phyloP scores from a whole-genome alignment of 2,797 vertebrate genomes.

The Rhabdomys pumilio region DNA sequence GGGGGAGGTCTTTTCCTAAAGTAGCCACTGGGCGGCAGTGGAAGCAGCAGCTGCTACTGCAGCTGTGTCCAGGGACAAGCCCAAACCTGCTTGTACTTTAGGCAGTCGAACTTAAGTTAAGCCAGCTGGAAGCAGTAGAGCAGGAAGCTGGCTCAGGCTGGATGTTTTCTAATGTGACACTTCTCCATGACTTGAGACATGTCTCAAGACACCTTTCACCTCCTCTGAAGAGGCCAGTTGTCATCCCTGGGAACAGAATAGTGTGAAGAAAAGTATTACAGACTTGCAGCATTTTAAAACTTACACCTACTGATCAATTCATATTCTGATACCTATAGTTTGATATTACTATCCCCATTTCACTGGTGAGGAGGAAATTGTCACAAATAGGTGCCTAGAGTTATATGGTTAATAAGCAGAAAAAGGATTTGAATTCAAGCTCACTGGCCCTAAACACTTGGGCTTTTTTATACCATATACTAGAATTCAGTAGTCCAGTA shows the following conservation, averaged over 20 bases:
- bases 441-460: constrained; percentile 16
- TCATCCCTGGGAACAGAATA: constrained; percentile 47
- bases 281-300: constrained; percentile 38
- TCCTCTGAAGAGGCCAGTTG: constrained; percentile 28
- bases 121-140: constrained; percentile 12
- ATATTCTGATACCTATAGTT: constrained; percentile 16
- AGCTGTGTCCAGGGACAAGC: not conserved
- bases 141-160: not conserved
- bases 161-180: constrained; percentile 25
- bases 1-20: constrained; percentile 65
- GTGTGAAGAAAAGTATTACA: not conserved
- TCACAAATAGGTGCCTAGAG: not conserved
- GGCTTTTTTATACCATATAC: not conserved
- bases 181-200: not conserved
- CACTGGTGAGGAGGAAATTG: constrained; percentile 28
- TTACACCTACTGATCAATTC: constrained; percentile 55
- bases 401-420: constrained; percentile 33
- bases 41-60: not conserved
- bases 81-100: not conserved
- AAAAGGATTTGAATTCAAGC: constrained; percentile 59
- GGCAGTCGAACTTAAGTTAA: not conserved
- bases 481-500: constrained; percentile 3
- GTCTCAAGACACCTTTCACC: constrained; percentile 15
- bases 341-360: constrained; percentile 36
- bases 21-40: constrained; percentile 70